These are phyloP conservation scores for Tadarida brasiliensis DNA, from an alignment of 2,797 vertebrate species.

Conservation along the genomic window DNA sequence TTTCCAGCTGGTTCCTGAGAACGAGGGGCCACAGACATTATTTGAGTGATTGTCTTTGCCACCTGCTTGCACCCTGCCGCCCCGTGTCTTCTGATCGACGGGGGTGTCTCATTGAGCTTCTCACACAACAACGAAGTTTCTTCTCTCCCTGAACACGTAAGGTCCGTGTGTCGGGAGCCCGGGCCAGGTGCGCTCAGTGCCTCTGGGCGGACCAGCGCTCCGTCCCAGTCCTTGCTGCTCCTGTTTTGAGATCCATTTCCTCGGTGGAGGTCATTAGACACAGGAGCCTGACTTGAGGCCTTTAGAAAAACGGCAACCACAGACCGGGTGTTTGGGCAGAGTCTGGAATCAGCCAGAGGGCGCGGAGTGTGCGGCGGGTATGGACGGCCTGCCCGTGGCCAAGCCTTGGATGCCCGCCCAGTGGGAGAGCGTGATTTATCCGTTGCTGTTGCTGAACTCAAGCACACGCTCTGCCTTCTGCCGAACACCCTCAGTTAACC, in stretches of 20 bases:
- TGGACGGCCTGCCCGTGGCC: background rate
- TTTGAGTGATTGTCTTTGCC: no score
- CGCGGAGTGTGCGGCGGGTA: background rate
- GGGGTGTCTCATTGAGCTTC: no score
- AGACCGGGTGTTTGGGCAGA: background rate
- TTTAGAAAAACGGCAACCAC: accelerated
- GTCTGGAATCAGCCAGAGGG: background rate
- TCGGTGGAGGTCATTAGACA: background rate
- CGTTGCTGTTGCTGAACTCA: accelerated
- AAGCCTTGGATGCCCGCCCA: accelerated
- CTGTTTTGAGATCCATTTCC: background rate
- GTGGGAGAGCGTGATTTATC: background rate
- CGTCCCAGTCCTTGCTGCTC: no score
- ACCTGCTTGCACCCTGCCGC: no score
- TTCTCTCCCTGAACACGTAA: no score
- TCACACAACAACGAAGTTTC: no score
- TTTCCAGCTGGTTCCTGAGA: background rate
- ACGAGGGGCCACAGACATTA: background rate
- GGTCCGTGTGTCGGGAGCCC: no score
- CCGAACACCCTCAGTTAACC: background rate
- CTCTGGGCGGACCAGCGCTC: background rate
- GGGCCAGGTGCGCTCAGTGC: background rate
- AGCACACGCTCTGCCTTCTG: background rate
- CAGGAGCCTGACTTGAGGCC: background rate
- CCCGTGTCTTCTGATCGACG: no score